Conservation (phyloP, 92 coral and sea anemone species). For the Parazoanthus swiftii region DNA sequence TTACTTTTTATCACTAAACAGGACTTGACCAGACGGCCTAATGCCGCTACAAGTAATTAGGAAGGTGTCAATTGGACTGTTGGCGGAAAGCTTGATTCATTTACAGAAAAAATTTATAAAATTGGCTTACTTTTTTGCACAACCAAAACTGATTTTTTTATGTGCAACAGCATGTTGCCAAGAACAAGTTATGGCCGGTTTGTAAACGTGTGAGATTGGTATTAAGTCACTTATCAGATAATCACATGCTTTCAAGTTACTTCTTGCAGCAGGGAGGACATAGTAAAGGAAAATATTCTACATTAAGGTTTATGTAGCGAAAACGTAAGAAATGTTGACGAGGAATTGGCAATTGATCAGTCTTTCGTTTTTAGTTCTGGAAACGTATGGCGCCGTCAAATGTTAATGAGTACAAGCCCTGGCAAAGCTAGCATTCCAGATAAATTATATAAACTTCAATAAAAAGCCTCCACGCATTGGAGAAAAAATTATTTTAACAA, state of each 20-base stretch:
- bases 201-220: not conserved
- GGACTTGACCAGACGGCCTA: conserved; percentile 13
- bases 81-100: not conserved
- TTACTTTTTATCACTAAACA: conserved; percentile 26
- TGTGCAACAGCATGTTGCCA: conserved; percentile 14
- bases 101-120: not conserved
- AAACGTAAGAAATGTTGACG: not conserved
- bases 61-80: conserved; percentile 1
- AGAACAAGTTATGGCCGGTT: not conserved
- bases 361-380: not conserved
- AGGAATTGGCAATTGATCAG: not conserved
- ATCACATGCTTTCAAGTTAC: not conserved
- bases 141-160: not conserved
- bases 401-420: conserved; percentile 31
- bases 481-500: conserved; percentile 27
- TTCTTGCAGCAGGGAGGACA: not conserved
- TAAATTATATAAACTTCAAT: conserved; percentile 43
- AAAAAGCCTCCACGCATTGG: conserved; percentile 23
- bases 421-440: conserved; percentile 26
- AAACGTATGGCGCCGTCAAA: not conserved
- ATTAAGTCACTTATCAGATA: not conserved
- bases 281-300: not conserved
- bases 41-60: conserved; percentile 23
- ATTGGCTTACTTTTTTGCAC: not conserved
- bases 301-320: not conserved